Base-by-base conservation (phyloP, 2,113 vertebrate species). In the Cololabis saira region DNA sequence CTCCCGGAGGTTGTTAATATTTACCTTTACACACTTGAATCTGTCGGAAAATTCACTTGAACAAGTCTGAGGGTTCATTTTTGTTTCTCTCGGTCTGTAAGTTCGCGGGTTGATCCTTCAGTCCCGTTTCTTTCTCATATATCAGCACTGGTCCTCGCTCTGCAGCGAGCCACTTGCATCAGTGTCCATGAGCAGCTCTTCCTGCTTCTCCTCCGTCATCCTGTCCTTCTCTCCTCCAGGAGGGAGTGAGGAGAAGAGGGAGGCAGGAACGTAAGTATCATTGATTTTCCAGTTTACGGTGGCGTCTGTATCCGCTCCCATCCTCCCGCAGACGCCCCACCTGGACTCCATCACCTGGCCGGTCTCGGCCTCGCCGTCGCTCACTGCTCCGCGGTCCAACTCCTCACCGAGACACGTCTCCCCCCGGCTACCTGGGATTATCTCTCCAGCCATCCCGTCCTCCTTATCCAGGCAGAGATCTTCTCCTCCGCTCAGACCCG, bases 131-230 rank as follows among this genome's bases (percentile, higher is more conserved):
- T 33, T 24, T 44, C 0, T 65, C 49, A 33, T 0, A 7, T n/a
- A 56, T 88, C 84, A 90, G 67, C 84, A 88, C 62, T 78, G 76
- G 41, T 62, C 80, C 63, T 77, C 81, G 0, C 24, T 27, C 51
- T 68, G 61, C 44, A 18, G 24, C 1, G 55, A 62, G 53, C 62
- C 64, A 2, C 1, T 52, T 15, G 70, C 78, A 0, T 41, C 5
- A 1, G 60, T 64, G 57, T 89, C 83, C 74, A 78, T 76, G 45
- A 48, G 11, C 0, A 21, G 54, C 43, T 73, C 74, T 0, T 56
- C 74, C 13, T 0, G 4, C 40, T 74, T 72, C 53, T 71, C 68
- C 45, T 54, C 63, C 61, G 57, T 37, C 21, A 50, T 49, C 54
- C 53, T 45, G 15, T 55, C 41, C 10, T 65, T 69, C 48, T 73